Evolutionary conservation across 2,888 invertebrate genomes (phyloP), one percentile per base, ranked within the genome.

Genomic region (Caenorhabditis parvicauda): DNA sequence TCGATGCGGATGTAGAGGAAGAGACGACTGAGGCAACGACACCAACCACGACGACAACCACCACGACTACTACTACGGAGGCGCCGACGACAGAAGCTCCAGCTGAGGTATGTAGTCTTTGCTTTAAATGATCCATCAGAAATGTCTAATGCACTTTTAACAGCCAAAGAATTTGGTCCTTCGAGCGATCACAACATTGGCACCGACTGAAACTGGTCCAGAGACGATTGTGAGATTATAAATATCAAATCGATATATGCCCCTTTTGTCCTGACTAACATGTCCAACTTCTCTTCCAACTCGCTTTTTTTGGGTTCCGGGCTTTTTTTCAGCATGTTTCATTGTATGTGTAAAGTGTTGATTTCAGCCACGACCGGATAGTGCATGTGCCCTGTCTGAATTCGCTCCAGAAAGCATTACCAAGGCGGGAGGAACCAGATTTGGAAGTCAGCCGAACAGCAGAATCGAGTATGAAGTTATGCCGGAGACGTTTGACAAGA

Each of bases 371-470:
- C 44, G 60, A 35, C 64, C 68, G 19, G 68, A 68, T 19, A 73
- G 71, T 35, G 43, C 65, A 7, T 78, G 78, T 42, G 72, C 81
- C 6, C 53, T 76, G 39, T 64, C 76, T 4, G 59, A 69, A 5
- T 53, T 61, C 2, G 64, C 74, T 21, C 45, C 61, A n/a, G 72
- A 67, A 9, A 53, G 52, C 6, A 58, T 77, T 47, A 67, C 65
- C 27, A 76, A 78, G 29, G 64, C 74, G 0, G 67, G 55, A 17
- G 84, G 84, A 9, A 58, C 67, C 21, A 75, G 82, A 39, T 84
- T 83, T 69, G 84, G 84, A 21, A 62, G 75, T 7, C 61, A 67
- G 12, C 68, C 76, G 1, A 73, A 81, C 64, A 81, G 82, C 58
- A 71, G 83, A 39, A 60, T 81, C n/a, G 83, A 83, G 60, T 83